phyloP scores from a whole-genome alignment of 2,113 vertebrate genomes.

The Myotis brandtii region DNA sequence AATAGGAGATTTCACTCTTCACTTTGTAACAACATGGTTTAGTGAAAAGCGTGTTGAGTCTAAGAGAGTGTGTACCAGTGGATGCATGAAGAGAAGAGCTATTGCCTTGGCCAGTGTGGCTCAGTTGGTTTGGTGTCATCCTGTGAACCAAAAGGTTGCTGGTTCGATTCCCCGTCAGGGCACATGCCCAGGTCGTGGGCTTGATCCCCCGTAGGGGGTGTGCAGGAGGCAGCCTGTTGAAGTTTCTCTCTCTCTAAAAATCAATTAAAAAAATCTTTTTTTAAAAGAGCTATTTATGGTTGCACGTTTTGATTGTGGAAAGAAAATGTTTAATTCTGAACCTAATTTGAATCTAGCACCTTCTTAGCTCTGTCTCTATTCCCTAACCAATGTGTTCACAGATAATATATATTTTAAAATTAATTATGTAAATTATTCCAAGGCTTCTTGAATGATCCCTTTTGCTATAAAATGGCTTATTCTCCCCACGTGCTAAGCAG shows the following conservation, averaged over 20 bases:
- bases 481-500: background rate
- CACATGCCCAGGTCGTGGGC: too few relatives aligned
- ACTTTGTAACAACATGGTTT: background rate
- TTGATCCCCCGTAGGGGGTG: too few relatives aligned
- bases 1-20: background rate
- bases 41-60: background rate
- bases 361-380: background rate
- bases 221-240: too few relatives aligned
- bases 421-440: background rate
- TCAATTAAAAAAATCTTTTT: too few relatives aligned
- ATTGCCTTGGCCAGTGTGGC: background rate
- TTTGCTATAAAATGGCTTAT: background rate
- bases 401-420: background rate
- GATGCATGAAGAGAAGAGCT: background rate
- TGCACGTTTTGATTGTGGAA: background rate
- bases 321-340: background rate
- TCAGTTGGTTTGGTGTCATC: too few relatives aligned
- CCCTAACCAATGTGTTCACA: background rate
- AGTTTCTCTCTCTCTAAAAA: too few relatives aligned
- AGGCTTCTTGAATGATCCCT: background rate
- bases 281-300: background rate
- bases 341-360: background rate
- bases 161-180: too few relatives aligned
- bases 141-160: too few relatives aligned
- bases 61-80: background rate